A percentile compares a stretch with the other conserved stretches of the same genome.
phyloP scores from a whole-genome alignment of 2,797 vertebrate species.

The Peromyscus eremicus region DNA sequence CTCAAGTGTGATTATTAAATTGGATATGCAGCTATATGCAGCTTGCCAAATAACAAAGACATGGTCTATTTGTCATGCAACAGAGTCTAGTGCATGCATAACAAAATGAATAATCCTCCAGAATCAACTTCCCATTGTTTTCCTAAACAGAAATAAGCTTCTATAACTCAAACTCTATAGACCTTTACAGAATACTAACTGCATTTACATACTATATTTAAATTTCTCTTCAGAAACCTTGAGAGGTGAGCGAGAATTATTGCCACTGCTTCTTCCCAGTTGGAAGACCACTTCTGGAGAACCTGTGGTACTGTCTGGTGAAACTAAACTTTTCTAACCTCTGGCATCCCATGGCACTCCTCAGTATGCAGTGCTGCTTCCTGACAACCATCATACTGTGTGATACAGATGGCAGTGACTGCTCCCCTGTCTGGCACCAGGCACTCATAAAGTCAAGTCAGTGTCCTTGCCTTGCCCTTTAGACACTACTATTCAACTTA shows the following conservation, averaged over 20 bases:
- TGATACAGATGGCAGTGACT: not conserved
- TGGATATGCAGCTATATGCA: not conserved
- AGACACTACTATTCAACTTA: not conserved
- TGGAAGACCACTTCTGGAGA: not conserved
- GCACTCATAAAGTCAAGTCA: not conserved
- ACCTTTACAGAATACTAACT: not conserved
- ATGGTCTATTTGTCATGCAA: conserved; percentile 31
- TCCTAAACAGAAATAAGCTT: conserved; percentile 31
- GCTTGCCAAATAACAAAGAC: conserved; percentile 57
- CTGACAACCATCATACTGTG: not conserved
- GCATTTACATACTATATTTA: conserved; percentile 16
- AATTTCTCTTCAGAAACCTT: not conserved
- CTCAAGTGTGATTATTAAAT: conserved; percentile 58
- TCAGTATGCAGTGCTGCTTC: not conserved
- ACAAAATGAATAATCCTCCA: conserved; percentile 35
- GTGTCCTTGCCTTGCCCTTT: not conserved
- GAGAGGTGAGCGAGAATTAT: not conserved
- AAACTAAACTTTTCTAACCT: not conserved
- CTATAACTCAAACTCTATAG: not conserved
- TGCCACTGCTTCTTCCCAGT: not conserved
- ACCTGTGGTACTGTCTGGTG: not conserved
- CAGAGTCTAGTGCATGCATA: not conserved
- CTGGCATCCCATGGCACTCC: not conserved
- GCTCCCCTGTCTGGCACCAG: not conserved
- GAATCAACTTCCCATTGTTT: conserved; percentile 60